These are phyloP conservation scores for Drosophila melanica DNA, from an alignment of 1,140 invertebrate species.

Conservation along the genomic window DNA sequence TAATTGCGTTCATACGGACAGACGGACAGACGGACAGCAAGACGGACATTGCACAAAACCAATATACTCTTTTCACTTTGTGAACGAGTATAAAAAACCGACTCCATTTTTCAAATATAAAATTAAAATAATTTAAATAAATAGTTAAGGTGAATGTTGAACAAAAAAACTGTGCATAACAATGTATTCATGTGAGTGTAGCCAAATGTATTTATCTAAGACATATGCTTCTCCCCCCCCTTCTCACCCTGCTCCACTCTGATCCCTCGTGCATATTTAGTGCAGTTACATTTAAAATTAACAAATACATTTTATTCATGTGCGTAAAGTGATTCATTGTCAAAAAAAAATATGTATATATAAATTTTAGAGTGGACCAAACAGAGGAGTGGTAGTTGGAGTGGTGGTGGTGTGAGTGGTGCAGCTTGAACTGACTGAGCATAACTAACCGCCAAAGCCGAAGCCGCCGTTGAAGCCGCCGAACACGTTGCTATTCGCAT, in stretches of 20 bases:
- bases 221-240: background rate
- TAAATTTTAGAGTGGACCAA: constrained; percentile 12
- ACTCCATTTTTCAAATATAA: no score
- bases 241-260: background rate
- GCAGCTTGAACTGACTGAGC: background rate
- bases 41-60: no score
- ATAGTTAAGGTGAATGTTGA: no score
- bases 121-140: no score
- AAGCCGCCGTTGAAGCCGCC: constrained; percentile 33
- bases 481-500: constrained; percentile 61
- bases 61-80: no score
- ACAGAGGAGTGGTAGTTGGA: background rate
- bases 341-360: constrained; percentile 25
- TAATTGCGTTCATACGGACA: no score
- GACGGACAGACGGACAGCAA: no score
- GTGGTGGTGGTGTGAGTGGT: constrained; percentile 7
- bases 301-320: constrained; percentile 60
- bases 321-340: constrained; percentile 46
- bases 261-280: background rate
- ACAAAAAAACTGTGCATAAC: no score
- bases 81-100: no score
- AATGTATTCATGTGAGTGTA: no score
- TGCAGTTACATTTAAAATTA: constrained; percentile 51
- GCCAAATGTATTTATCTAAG: no score
- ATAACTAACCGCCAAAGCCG: constrained; percentile 62